Evolutionary conservation across 1,140 invertebrate genomes (phyloP).

Genomic region (Drosophila miranda): DNA sequence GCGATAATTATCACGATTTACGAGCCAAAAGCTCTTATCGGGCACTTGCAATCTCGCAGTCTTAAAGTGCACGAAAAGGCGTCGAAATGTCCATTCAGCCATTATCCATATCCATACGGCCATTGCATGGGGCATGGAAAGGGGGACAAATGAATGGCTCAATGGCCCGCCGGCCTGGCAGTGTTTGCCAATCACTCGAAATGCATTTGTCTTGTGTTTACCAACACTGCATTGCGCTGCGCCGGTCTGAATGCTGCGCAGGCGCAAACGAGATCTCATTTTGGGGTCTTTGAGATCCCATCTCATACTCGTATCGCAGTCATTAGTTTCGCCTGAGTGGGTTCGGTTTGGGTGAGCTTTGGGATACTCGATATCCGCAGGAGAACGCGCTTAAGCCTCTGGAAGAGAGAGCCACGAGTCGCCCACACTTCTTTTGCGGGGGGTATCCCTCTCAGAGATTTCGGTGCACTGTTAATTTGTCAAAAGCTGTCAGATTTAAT

Average conservation of each 20-base stretch:
- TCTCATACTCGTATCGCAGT: slow-evolving; percentile 20
- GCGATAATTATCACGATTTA: slow-evolving; percentile 77
- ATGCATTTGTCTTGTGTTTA: slow-evolving; percentile 57
- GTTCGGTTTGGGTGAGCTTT: slow-evolving; percentile 49
- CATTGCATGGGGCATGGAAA: slow-evolving; percentile 34
- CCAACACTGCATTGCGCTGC: slow-evolving; percentile 11
- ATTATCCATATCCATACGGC: slow-evolving; percentile 30
- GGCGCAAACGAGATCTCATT: slow-evolving; percentile 13
- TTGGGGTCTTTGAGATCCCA: slow-evolving; percentile 17
- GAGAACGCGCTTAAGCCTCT: slow-evolving; percentile 31
- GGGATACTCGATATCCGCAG: slow-evolving; percentile 60
- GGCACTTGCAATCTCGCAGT: slow-evolving; percentile 49
- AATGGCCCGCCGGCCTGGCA: neutral
- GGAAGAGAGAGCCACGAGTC: slow-evolving; percentile 52
- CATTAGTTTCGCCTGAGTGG: slow-evolving; percentile 65
- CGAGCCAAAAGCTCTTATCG: slow-evolving; percentile 65
- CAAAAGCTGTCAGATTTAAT: slow-evolving; percentile 68
- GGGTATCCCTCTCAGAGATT: slow-evolving; percentile 39
- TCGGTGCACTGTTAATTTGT: slow-evolving; percentile 68
- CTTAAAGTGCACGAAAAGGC: slow-evolving; percentile 58
- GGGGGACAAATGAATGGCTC: slow-evolving; percentile 28
- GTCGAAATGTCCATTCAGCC: slow-evolving; percentile 54
- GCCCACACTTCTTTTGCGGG: slow-evolving; percentile 57
- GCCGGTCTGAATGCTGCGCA: no score
- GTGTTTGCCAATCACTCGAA: slow-evolving; percentile 75